Evolutionary conservation across 2,113 vertebrate species (phyloP).

Genomic region (Aegithalos caudatus): DNA sequence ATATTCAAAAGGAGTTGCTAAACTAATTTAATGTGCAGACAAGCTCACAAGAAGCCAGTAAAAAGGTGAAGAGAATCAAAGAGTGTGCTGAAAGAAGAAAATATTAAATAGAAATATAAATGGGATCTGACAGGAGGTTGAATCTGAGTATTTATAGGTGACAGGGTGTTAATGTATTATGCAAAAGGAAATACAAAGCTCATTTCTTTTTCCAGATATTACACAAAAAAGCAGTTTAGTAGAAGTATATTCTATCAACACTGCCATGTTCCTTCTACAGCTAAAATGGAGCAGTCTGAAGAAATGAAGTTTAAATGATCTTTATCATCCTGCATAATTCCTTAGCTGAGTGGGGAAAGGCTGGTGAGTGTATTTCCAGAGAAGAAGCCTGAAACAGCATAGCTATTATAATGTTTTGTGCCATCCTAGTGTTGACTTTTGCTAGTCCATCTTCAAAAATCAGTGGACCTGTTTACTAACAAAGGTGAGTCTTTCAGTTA

Average conservation of each 20-base stretch:
- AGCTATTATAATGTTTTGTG: background rate
- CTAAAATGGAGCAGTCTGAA: background rate
- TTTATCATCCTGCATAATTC: background rate
- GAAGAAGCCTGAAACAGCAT: background rate
- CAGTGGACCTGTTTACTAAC: background rate
- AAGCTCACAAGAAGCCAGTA: background rate
- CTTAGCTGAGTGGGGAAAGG: background rate
- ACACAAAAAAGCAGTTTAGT: background rate
- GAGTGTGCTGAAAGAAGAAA: background rate
- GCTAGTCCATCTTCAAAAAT: background rate
- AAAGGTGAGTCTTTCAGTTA: background rate
- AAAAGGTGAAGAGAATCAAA: background rate
- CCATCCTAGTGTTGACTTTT: background rate
- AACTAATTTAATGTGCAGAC: background rate
- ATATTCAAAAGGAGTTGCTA: background rate
- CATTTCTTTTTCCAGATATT: background rate
- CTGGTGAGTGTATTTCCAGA: background rate
- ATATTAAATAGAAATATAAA: background rate
- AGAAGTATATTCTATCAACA: background rate
- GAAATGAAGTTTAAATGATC: background rate
- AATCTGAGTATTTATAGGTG: constrained; percentile 7
- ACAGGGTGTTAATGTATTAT: background rate
- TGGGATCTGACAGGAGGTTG: constrained; percentile 1
- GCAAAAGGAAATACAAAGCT: background rate
- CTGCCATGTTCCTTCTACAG: background rate